These are phyloP conservation scores for pig (Sus scrofa) DNA, from an alignment of 2,113 vertebrate species.

Conservation along the genomic window T2T-Sscrofa CM000820.6:137415001-137415500, in stretches of 20 bases:
- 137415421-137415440: neutral
- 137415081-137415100: neutral
- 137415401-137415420: neutral
- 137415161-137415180: neutral
- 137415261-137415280: rapidly evolving
- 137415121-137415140: neutral
- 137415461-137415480: neutral
- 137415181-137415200: neutral
- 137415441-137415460: neutral
- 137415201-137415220: neutral
- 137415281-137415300: neutral
- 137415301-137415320: neutral
- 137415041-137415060: neutral
- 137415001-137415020: neutral
- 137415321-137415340: slow-evolving; percentile 73
- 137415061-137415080: neutral
- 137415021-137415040: neutral
- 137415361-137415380: rapidly evolving
- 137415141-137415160: neutral
- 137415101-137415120: neutral
- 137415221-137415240: neutral
- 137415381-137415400: neutral
- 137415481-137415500: neutral
- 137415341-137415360: slow-evolving; percentile 40
- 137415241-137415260: neutral